These are phyloP conservation scores for Listronotus oregonensis DNA, from an alignment of 1,140 invertebrate species.

Conservation along the genomic window DNA sequence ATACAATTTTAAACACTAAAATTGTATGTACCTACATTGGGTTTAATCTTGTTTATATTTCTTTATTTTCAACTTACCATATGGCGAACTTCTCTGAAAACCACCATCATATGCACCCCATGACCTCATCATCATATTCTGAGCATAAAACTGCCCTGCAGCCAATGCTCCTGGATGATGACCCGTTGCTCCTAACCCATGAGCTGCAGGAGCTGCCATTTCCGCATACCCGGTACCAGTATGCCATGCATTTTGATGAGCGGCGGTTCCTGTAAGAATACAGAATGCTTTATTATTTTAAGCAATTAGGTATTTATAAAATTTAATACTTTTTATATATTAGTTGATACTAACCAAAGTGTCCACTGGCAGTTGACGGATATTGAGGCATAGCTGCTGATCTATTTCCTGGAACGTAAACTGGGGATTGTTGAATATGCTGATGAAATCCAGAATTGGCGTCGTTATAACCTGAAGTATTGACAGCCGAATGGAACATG, in stretches of 20 bases:
- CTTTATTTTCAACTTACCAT: constrained; percentile 59
- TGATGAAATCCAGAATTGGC: constrained; percentile 54
- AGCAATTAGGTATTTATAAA: too few species aligned
- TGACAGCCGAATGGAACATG: constrained; percentile 55
- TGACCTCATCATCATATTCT: constrained; percentile 77
- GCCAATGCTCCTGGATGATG: constrained; percentile 47
- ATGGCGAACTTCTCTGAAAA: constrained; percentile 75
- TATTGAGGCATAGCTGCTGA: constrained; percentile 52
- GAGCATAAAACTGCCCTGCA: constrained; percentile 69
- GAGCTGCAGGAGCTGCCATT: constrained; percentile 47
- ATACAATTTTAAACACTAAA: too few species aligned
- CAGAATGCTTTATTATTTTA: too few species aligned
- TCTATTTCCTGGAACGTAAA: constrained; percentile 61
- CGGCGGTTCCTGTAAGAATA: constrained; percentile 42
- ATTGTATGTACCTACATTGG: too few species aligned
- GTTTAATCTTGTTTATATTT: too few species aligned
- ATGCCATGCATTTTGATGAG: constrained; percentile 52
- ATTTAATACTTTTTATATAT: too few species aligned
- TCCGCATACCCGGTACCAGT: constrained; percentile 52
- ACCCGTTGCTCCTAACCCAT: constrained; percentile 43
- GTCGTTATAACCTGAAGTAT: constrained; percentile 54
- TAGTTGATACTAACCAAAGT: constrained; percentile 34
- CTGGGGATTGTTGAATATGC: constrained; percentile 57
- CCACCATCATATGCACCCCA: constrained; percentile 79
- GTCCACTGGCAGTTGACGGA: constrained; percentile 52